Percentiles rank a stretch among this genome's conserved stretches.
These are phyloP conservation scores for Heliconius himera DNA, from an alignment of 1,140 invertebrate genomes.

Conservation along the genomic window DNA sequence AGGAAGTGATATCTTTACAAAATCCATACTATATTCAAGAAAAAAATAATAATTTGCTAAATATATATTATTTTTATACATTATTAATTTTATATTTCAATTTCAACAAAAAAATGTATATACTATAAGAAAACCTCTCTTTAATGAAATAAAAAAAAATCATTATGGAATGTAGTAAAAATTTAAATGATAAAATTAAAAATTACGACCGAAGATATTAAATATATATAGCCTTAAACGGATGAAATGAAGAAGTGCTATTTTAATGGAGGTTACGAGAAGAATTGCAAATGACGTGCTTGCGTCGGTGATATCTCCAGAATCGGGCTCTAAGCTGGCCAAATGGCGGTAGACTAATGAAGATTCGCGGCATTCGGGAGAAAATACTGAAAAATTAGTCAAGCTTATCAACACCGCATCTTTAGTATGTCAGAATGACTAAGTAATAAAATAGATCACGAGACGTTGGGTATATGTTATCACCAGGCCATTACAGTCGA, in stretches of 20 bases:
- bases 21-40: neutral
- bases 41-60: neutral
- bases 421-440: constrained; percentile 56
- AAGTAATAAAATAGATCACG: constrained; percentile 79
- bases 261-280: constrained; percentile 50
- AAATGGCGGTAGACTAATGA: constrained; percentile 68
- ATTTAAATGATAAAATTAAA: constrained; percentile 52
- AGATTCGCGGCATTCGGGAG: constrained; percentile 58
- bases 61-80: no score
- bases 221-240: constrained; percentile 31
- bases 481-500: constrained; percentile 60
- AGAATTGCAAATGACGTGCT: constrained; percentile 68
- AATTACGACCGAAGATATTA: constrained; percentile 53
- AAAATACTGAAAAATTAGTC: constrained; percentile 71
- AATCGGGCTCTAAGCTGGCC: constrained; percentile 59
- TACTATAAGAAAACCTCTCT: neutral
- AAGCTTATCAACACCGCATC: constrained; percentile 66
- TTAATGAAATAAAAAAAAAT: constrained; percentile 42
- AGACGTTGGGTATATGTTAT: constrained; percentile 59
- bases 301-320: constrained; percentile 60
- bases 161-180: constrained; percentile 24
- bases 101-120: no score
- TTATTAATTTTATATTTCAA: no score
- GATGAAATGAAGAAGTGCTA: constrained; percentile 46
- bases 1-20: constrained; percentile 33